Evolutionary conservation across 2,797 vertebrate species (phyloP), one percentile per base, ranked within the genome.

Genomic region (Echiichthys vipera): DNA sequence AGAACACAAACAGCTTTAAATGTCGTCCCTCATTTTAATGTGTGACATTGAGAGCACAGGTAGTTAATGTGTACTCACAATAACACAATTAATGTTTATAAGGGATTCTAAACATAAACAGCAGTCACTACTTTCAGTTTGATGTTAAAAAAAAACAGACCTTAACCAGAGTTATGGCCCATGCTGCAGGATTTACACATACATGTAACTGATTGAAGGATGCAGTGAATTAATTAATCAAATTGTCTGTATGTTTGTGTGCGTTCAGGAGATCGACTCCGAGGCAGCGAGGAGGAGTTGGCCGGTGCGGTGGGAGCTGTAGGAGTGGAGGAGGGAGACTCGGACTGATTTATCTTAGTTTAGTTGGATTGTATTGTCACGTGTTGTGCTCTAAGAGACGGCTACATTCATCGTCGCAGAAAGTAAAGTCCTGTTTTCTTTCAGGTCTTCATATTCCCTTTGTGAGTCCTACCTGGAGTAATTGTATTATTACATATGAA

Each of bases 261-360:
- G 37, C 46, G 17, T 81, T 3, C 91, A 99, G 98, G 98, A 9
- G 98, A 99, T 71, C 93, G 97, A 32, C 84, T 99, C 54, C 95
- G 91, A 61, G 97, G 97, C 86, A 97, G 96, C 17, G 97, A 98
- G 84, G 95, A 94, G 37, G 96, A 95, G 83, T 81, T 99, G 90
- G 97, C 96, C 0, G 88, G 62, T 0, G 97, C 90, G 0, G 96
- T 99, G 0, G 95, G 93, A 54, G 95, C 94, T 0, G 87, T 93
- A 0, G 91, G 89, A 68, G 92, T 83, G 50, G 95, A 96, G 1
- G 92, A 95, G 0, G 93, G 87, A 1, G 97, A 99, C 81, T 99
- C 97, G 0, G 98, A 99, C 64, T 99, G 93, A 98, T n/a, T n/a
- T n/a, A n/a, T n/a, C n/a, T n/a, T n/a, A n/a, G n/a, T 51, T 70